These are phyloP conservation scores for Pogonomyrmex californicus DNA, from an alignment of 1,140 invertebrate species.

Conservation along the genomic window DNA sequence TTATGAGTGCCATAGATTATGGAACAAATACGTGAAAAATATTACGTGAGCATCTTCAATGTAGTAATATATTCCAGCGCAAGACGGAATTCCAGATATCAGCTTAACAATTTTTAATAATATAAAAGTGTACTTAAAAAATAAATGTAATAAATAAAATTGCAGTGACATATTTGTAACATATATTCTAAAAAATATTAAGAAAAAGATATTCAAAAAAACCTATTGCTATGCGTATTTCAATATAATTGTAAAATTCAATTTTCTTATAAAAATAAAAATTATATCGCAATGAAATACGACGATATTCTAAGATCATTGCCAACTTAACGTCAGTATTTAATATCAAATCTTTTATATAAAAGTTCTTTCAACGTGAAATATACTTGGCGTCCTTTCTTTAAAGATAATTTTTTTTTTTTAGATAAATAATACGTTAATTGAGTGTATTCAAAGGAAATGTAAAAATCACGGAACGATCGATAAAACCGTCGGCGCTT, in stretches of 20 bases:
- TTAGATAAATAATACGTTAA: not conserved
- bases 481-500: constrained; percentile 35
- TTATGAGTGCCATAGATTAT: constrained; percentile 71
- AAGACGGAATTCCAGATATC: not conserved
- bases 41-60: constrained; percentile 9
- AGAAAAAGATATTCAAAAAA: not conserved
- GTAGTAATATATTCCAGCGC: constrained; percentile 15
- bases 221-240: not conserved
- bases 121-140: not conserved
- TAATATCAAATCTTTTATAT: no score
- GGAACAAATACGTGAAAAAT: constrained; percentile 44
- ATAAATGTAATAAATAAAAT: constrained; percentile 24
- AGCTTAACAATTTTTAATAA: constrained; percentile 20
- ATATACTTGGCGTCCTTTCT: no score
- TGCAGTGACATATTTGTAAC: not conserved
- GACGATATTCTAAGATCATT: not conserved
- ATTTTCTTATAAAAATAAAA: not conserved
- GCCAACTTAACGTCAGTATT: no score
- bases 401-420: no score
- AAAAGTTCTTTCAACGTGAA: no score
- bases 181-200: not conserved
- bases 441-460: not conserved
- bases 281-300: not conserved
- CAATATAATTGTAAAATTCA: not conserved
- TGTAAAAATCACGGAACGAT: constrained; percentile 23